A percentile compares a stretch with the other conserved stretches of the same genome.
Conservation (phyloP, 2,888 invertebrate species). For the Dryobota labecula region DNA sequence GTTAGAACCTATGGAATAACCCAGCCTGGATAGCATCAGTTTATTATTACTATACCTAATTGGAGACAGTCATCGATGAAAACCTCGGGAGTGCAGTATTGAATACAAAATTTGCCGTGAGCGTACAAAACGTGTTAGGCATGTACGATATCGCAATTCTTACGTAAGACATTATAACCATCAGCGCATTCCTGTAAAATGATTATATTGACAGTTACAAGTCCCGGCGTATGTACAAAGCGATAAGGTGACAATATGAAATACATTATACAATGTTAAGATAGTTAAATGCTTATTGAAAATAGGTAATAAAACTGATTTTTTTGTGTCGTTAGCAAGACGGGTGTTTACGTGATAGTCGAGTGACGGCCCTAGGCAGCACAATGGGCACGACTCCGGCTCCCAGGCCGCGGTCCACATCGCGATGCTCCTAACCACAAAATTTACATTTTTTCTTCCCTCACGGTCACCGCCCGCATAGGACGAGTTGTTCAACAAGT, state of each 20-base stretch:
- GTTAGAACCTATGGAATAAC: slow-evolving; percentile 23
- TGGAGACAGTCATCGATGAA: slow-evolving; percentile 70
- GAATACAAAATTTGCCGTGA: slow-evolving; percentile 78
- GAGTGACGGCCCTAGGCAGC: slow-evolving; percentile 33
- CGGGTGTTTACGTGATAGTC: slow-evolving; percentile 34
- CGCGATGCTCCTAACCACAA: slow-evolving; percentile 80
- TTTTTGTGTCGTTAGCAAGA: slow-evolving; percentile 18
- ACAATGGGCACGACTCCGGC: slow-evolving; percentile 66
- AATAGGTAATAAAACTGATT: slow-evolving; percentile 8
- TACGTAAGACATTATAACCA: slow-evolving; percentile 77
- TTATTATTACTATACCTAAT: slow-evolving; percentile 54
- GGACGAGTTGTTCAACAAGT: slow-evolving; percentile 64
- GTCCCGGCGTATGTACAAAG: slow-evolving; percentile 30
- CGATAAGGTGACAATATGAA: slow-evolving; percentile 45
- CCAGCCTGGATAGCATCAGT: slow-evolving; percentile 2
- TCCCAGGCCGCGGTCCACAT: slow-evolving; percentile 66
- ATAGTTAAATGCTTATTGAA: slow-evolving; percentile 10
- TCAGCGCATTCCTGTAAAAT: slow-evolving; percentile 81
- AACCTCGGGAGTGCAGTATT: slow-evolving; percentile 69
- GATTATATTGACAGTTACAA: slow-evolving; percentile 65
- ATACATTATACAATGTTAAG: slow-evolving; percentile 21
- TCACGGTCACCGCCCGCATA: slow-evolving; percentile 80
- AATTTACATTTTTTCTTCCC: slow-evolving; percentile 77
- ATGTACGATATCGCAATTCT: slow-evolving; percentile 76
- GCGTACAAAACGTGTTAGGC: slow-evolving; percentile 74